Evolutionary conservation across 2,113 vertebrate genomes (phyloP).

Genomic region (Aptenodytes forsteri): DNA sequence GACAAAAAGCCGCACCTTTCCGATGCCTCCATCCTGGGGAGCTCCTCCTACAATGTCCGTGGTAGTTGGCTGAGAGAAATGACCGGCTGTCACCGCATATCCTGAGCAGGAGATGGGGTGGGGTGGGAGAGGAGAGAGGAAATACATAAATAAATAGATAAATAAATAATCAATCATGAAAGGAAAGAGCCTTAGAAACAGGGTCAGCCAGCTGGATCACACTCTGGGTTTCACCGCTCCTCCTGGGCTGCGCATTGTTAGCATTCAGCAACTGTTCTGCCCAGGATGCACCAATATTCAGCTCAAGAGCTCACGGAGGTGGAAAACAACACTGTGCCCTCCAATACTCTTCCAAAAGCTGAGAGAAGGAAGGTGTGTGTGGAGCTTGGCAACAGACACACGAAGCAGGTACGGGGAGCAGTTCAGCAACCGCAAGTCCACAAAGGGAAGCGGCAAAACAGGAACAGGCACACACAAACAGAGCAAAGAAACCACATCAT

Average conservation of each 20-base stretch:
- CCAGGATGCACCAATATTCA: not conserved
- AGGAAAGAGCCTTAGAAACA: not conserved
- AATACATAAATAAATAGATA: not conserved
- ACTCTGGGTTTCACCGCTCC: not conserved
- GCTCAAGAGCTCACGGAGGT: not conserved
- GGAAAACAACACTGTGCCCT: not conserved
- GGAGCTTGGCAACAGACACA: not conserved
- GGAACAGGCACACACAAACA: not conserved
- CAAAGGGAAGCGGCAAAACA: not conserved
- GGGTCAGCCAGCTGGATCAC: not conserved
- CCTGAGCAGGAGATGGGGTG: slow-evolving; percentile 72
- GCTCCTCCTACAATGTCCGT: slow-evolving; percentile 93
- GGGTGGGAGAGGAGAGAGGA: not conserved
- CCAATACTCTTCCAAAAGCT: not conserved
- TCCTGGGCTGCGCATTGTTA: not conserved
- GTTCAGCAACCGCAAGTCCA: not conserved
- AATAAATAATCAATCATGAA: not conserved
- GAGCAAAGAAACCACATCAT: not conserved
- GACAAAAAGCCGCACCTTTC: slow-evolving; percentile 83
- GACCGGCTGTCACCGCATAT: slow-evolving; percentile 93
- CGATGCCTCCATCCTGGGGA: slow-evolving; percentile 90
- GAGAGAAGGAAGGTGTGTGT: not conserved
- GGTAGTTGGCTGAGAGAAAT: slow-evolving; percentile 85
- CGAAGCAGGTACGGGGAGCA: not conserved
- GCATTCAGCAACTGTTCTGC: not conserved